A percentile compares a stretch with the other conserved stretches of the same genome.
Evolutionary conservation across 2,797 vertebrate genomes (phyloP).

Genomic region (Numenius phaeopus): DNA sequence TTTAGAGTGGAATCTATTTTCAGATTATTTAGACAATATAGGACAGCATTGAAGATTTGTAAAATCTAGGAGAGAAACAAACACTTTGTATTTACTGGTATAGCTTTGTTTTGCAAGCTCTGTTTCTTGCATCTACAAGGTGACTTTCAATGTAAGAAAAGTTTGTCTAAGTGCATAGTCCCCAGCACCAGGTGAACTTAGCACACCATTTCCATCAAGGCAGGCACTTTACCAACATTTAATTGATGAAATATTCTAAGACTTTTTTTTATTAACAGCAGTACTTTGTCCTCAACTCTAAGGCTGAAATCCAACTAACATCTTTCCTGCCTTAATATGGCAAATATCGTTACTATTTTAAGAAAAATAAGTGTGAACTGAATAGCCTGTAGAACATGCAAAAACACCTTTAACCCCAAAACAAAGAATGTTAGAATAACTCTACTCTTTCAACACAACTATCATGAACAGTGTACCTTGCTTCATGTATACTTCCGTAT

Average conservation of each 20-base stretch:
- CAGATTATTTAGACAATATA: background rate
- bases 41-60: too few species aligned
- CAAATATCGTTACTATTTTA: background rate
- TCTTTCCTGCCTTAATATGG: background rate
- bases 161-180: background rate
- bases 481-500: accelerated
- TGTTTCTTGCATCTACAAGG: accelerated
- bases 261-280: background rate
- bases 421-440: background rate
- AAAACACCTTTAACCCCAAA: background rate
- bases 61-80: background rate
- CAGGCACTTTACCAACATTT: background rate
- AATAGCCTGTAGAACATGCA: background rate
- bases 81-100: background rate
- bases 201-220: background rate
- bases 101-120: background rate
- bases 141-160: background rate
- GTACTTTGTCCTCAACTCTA: background rate
- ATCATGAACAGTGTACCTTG: accelerated
- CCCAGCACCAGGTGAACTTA: background rate
- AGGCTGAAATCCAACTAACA: background rate
- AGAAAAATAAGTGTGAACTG: background rate
- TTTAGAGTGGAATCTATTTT: background rate
- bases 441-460: background rate
- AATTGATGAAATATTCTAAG: background rate